Evolutionary conservation across 2,113 vertebrate species (phyloP).

Genomic region (Mesoclemmys tuberculata): DNA sequence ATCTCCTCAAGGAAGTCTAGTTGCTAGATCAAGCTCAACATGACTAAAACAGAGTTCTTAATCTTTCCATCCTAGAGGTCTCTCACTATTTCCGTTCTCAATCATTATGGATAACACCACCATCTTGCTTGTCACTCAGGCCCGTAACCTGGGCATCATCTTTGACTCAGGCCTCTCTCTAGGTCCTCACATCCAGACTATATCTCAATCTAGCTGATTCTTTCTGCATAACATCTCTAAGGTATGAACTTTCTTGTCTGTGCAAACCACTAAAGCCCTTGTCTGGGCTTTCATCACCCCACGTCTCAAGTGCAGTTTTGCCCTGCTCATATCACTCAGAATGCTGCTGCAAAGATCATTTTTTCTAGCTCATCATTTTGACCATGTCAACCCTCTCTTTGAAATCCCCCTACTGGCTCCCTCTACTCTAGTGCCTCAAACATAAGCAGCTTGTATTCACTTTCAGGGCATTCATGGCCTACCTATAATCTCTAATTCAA

Average conservation of each 20-base stretch:
- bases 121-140: background rate
- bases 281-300: background rate
- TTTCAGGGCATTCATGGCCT: background rate
- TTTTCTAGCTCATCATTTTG: background rate
- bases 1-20: background rate
- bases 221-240: constrained; percentile 7
- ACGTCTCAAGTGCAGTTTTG: background rate
- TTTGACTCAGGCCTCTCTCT: background rate
- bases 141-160: background rate
- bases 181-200: background rate
- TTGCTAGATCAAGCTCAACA: background rate
- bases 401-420: background rate
- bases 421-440: background rate
- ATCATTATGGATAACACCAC: background rate
- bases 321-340: background rate
- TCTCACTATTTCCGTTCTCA: background rate
- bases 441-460: fast-evolving
- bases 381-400: fast-evolving
- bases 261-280: background rate
- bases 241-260: background rate
- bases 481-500: background rate
- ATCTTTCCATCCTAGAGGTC: background rate
- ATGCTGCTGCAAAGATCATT: background rate
- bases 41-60: background rate
- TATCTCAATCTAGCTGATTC: background rate